Evolutionary conservation across 2,888 invertebrate genomes (phyloP), one percentile per base, ranked within the genome.

Genomic region (Pyrrhosoma nymphula): DNA sequence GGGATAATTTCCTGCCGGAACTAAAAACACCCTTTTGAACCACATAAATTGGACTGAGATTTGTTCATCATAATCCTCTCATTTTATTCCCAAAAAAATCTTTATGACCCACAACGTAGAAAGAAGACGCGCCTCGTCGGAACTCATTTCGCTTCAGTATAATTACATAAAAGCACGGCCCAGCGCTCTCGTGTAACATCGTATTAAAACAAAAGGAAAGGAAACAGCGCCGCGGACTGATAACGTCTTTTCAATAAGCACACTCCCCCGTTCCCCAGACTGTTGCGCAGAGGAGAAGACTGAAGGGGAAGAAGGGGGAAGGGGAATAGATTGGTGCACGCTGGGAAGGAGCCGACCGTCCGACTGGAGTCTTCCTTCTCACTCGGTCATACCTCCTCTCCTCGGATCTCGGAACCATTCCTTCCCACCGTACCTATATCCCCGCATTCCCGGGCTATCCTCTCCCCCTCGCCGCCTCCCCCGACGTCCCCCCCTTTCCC

Each of bases 211-310:
- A n/a, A n/a, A n/a, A n/a, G n/a, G n/a, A 35, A 60, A 60, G 23
- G 8, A 91, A 91, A 91, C 60, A 60, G 35, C 60, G 30, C 60
- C 35, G 35, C 60, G 60, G 56, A 23, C 91, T 30, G 91, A 91
- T 91, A 91, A 39, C 91, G 30, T 39, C 39, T 63, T 91, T 30
- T 39, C 91, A 35, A 91, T 91, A 63, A 47, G 8, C 47, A 8
- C 8, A 47, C 91, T 39, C 91, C 10, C 18, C 90, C 60, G 30
- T 23, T 26, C 39, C 47, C 88, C 47, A 26, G 91, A 63, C 91
- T 91, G 91, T 91, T 91, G 91, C 63, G 60, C 39, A 35, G 91
- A 91, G 91, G 91, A 23, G 63, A 91, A 91, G 30, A 63, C 91
- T 60, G 35, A 23, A 91, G 56, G 35, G 88, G 88, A 88, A 16